Base-by-base conservation (phyloP, 2,888 invertebrate species). In the Arrhopalites spinosus region DNA sequence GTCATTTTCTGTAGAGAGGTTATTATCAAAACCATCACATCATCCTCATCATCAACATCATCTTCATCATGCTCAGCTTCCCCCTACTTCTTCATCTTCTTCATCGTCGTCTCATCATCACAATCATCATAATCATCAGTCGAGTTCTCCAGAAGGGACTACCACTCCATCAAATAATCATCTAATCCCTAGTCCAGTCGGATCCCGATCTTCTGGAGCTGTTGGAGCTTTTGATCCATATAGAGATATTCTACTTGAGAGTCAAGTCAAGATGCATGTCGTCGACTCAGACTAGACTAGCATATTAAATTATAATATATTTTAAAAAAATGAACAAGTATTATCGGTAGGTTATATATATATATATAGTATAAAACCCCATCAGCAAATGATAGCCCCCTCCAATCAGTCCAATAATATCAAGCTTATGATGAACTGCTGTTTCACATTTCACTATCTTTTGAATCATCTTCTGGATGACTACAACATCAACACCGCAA, bases 1-100 rank as follows among this genome's bases (percentile, higher is more conserved):
- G 74, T 80, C 81, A 74, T 82, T 81, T 70, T 81, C 81, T 11
- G 79, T 82, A 72, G 82, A 82, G 73, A 75, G 82, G 63, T 78
- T 82, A 68, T 74, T 82, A 73, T 80, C 81, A 64, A 82, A 82
- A 76, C 79, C 82, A 74, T 75, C 79, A 67, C 78, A 74, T 23
- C 78, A 77, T 76, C 77, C 78, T 69, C 79, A 75, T 70, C 78
- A 79, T 73, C 78, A 78, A 64, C 78, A 76, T 56, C 78, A 78
- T 76, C 79, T 36, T 76, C 78, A 71, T 76, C 78, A 63, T 68
- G 71, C 23, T 73, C 78, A 68, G 59, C 77, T 74, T 73, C 79
- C 27, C 68, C 77, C 79, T 74, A 68, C 80, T 70, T 64, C 59
- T 8, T 13, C 27, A 50, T 50, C 69, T 53, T 69, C 69, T 27